A percentile compares a stretch with the other conserved stretches of the same genome.
Conservation (phyloP, 2,888 invertebrate species). For the Agrotis exclamationis region DNA sequence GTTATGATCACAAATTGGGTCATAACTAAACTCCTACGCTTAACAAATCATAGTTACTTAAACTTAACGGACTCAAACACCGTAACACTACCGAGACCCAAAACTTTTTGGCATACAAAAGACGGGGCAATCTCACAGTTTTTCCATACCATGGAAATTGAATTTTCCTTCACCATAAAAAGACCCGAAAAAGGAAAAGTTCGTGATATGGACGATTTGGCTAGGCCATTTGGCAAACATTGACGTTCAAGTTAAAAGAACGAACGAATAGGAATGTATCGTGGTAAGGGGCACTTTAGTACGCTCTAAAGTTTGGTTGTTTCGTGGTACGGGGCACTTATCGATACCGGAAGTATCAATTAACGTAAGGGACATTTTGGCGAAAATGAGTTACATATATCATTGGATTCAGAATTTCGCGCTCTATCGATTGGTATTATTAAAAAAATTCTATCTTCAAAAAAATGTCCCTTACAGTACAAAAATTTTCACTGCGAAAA, state of each 20-base stretch:
- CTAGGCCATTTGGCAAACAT: conserved; percentile 79
- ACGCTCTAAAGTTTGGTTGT: conserved; percentile 68
- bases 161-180: conserved; percentile 74
- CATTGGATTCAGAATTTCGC: no score
- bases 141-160: conserved; percentile 77
- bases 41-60: conserved; percentile 25
- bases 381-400: no score
- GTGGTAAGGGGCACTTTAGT: conserved; percentile 71
- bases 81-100: conserved; percentile 12
- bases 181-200: conserved; percentile 74
- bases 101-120: conserved; percentile 52
- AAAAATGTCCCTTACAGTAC: no score
- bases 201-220: conserved; percentile 79
- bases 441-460: no score
- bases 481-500: no score
- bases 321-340: conserved; percentile 58
- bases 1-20: conserved; percentile 8
- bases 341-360: no score
- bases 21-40: not conserved
- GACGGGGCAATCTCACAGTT: conserved; percentile 60
- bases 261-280: conserved; percentile 67
- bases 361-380: no score
- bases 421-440: no score
- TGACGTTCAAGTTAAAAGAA: conserved; percentile 70
- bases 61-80: conserved; percentile 28